Conservation (phyloP, 2,113 vertebrate species). For the Chloropsis hardwickii region DNA sequence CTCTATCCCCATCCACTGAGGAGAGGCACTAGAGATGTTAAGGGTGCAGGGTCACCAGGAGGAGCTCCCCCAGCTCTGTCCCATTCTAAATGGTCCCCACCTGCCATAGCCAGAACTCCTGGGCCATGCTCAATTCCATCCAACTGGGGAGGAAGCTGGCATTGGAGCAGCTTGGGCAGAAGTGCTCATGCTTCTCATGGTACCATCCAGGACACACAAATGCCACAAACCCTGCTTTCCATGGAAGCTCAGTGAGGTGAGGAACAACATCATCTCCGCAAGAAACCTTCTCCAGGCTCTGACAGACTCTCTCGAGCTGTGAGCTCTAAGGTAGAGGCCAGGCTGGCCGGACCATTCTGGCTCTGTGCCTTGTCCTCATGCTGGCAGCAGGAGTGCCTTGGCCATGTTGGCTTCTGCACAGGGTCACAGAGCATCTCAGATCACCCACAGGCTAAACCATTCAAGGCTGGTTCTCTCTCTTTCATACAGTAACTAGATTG, state of each 20-base stretch:
- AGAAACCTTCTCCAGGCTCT: background rate
- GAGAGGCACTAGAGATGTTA: background rate
- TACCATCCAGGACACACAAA: background rate
- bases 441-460: background rate
- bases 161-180: background rate
- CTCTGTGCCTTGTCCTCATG: background rate
- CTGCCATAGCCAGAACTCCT: background rate
- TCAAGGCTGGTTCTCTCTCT: background rate
- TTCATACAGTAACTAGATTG: background rate
- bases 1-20: background rate
- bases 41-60: background rate
- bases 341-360: background rate
- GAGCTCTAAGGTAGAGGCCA: background rate
- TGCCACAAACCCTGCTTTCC: background rate
- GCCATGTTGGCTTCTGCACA: background rate
- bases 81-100: background rate
- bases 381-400: background rate
- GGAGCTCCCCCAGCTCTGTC: rapidly evolving
- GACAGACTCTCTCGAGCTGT: rapidly evolving
- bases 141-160: rapidly evolving
- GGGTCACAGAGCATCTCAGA: background rate
- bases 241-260: background rate
- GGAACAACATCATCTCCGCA: background rate
- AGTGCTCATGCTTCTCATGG: background rate
- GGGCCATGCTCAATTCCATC: background rate